Percentiles rank a stretch among this genome's conserved stretches.
These are phyloP conservation scores for Berghia stephanieae DNA, from an alignment of 1,140 invertebrate genomes.

Conservation along the genomic window DNA sequence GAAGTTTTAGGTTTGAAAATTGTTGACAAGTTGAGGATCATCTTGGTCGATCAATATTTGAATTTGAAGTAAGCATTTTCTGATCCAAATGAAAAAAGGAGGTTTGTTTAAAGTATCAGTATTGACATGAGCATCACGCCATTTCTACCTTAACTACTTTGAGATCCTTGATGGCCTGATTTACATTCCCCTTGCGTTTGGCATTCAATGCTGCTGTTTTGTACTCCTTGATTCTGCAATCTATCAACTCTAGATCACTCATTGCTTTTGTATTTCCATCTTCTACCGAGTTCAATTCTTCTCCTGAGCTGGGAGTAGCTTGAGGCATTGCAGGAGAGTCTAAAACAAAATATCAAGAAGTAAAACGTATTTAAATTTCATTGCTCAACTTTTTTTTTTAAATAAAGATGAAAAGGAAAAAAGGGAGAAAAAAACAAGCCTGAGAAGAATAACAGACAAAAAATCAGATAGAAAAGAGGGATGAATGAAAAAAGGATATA, in stretches of 20 bases:
- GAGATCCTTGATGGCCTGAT: conserved; percentile 78
- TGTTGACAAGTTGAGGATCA: not conserved
- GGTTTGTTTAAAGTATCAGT: no score
- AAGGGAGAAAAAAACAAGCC: no score
- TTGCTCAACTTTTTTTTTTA: not conserved
- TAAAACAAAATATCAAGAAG: not conserved
- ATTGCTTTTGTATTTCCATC: not conserved
- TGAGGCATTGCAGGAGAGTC: not conserved
- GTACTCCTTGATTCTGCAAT: conserved; percentile 76
- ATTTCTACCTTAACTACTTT: conserved; percentile 78
- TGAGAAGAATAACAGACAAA: no score
- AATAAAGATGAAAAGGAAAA: no score
- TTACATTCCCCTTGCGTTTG: conserved; percentile 80
- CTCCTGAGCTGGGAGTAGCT: not conserved
- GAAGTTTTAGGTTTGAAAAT: not conserved
- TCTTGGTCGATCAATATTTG: not conserved
- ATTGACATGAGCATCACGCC: not conserved
- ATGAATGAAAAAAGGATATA: no score
- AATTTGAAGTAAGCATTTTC: not conserved
- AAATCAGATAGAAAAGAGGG: no score
- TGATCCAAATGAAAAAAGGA: no score
- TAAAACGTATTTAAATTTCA: not conserved
- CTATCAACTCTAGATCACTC: conserved; percentile 35
- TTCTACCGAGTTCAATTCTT: not conserved
- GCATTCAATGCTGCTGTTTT: conserved; percentile 82